Base-by-base conservation (phyloP, 2,797 vertebrate species). In the Corythornis leucogaster region DNA sequence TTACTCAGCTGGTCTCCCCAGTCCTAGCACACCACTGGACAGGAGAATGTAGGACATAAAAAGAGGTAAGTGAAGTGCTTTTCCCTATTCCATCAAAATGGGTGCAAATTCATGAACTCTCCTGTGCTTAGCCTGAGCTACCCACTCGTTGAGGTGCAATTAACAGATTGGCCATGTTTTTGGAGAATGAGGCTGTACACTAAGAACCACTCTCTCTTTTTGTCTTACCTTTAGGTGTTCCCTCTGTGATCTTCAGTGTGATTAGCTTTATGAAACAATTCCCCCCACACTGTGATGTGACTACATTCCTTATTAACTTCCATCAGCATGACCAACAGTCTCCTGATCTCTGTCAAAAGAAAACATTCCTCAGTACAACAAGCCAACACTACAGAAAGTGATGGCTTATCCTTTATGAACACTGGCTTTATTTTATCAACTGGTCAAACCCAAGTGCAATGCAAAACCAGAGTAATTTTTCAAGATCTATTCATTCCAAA, bases 11-110 rank as follows among this genome's bases (percentile, higher is more conserved):
- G 90, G 90, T 98, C 85, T 95, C 80, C n/a, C 98, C 98, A 2
- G 95, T 98, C 73, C 85, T 98, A n/a, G 38, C 96, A 4, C 91
- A 96, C 4, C 90, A 98, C 48, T 98, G 98, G 98, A 92, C 97
- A 66, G 89, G 33, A 3, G 98, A 98, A 92, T 99, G 99, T 17
- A 96, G n/a, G 42, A 73, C 28, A 45, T 8, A 31, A 70, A 35
- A 71, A 63, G 30, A 85, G 92, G 94, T 95, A 83, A 96, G 93
- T 40, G 30, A 68, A 69, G 16, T 53, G 43, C 35, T 24, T 75
- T 66, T 38, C 46, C n/a, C 57, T 25, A 48, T 45, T 57, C 9
- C 0, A 3, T 33, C 26, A 43, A 67, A 89, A 63, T 3, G 8
- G 42, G 5, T 84, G 16, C 10, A 82, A 45, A 77, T 51, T 11